Percentiles rank a stretch among this genome's conserved stretches.
Evolutionary conservation across 2,797 vertebrate species (phyloP).

Genomic region (Anableps anableps): DNA sequence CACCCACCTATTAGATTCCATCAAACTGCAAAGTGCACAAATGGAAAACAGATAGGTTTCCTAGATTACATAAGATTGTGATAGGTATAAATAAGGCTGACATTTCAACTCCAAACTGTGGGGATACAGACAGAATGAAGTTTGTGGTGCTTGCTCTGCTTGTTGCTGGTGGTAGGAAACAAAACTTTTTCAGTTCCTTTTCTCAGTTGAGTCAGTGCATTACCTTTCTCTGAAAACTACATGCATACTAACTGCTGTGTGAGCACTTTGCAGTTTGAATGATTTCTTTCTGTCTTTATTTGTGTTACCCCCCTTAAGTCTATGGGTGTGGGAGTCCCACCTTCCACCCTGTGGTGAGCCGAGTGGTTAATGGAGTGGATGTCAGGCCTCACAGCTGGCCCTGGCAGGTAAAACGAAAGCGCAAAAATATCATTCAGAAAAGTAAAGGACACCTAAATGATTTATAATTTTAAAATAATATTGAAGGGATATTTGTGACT

Average conservation of each 20-base stretch:
- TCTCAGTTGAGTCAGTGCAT: too few species aligned
- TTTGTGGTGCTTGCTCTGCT: neutral
- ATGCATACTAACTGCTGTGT: neutral
- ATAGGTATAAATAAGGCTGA: neutral
- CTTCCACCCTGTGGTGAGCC: conserved; percentile 60
- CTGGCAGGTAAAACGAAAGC: conserved; percentile 76
- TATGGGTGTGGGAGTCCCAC: conserved; percentile 76
- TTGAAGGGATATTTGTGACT: neutral
- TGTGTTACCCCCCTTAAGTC: too few species aligned
- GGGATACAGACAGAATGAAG: neutral
- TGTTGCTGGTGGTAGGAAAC: neutral
- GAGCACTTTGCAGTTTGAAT: too few species aligned
- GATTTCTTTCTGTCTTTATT: too few species aligned
- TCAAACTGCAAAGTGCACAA: neutral
- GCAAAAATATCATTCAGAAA: neutral
- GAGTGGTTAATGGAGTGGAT: conserved; percentile 80
- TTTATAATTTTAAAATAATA: neutral
- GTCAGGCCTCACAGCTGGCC: neutral
- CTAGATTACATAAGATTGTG: conserved; percentile 50
- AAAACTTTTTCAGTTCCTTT: neutral
- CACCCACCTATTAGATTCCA: conserved; percentile 27
- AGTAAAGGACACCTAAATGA: neutral
- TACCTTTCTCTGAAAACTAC: neutral
- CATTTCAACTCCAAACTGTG: neutral
- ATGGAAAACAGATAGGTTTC: conserved; percentile 20